Evolutionary conservation across 1,140 invertebrate species (phyloP), one percentile per base, ranked within the genome.

Genomic region (Asobara japonica): DNA sequence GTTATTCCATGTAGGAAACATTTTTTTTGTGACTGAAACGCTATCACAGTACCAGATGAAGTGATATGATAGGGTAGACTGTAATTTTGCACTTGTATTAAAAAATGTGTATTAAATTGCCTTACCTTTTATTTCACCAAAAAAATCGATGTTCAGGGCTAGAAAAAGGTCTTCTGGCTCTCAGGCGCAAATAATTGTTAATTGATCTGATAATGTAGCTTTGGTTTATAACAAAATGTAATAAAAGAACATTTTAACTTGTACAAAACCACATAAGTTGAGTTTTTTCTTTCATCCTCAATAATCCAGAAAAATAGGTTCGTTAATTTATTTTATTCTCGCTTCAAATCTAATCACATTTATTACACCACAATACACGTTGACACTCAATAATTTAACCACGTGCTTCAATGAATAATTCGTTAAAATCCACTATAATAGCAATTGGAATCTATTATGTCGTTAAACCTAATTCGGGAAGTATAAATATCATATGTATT

Each of bases 281-380:
- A 41, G 41, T 66, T 22, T 8, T 31, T 66, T 41, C 22, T 38
- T 48, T 0, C 36, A 62, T 13, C 61, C 31, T 6, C n/a, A 31
- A 31, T 30, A 64, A 64, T 64, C 61, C 22, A 6, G 2, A 30
- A 60, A 20, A 22, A 16, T 48, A 13, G 27, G 29, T 67, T 67
- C 41, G 18, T 27, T 27, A 4, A 45, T 27, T 27, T 16, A 22
- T 51, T 56, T 60, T 45, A 70, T 64, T 70, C 25, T 64, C 41
- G 30, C 29, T 48, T 62, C 76, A 81, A 80, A 85, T 80, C 84
- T 87, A 86, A 85, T 86, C 82, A 87, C 84, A 85, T 87, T 87
- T 85, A 87, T 85, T 86, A 86, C 83, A 86, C 77, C 82, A 83
- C 81, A 85, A 83, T 87, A 87, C 81, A 86, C 81, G 81, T 84